Evolutionary conservation across 2,888 invertebrate species (phyloP), one percentile per base, ranked within the genome.

Genomic region (Limenitis camilla): DNA sequence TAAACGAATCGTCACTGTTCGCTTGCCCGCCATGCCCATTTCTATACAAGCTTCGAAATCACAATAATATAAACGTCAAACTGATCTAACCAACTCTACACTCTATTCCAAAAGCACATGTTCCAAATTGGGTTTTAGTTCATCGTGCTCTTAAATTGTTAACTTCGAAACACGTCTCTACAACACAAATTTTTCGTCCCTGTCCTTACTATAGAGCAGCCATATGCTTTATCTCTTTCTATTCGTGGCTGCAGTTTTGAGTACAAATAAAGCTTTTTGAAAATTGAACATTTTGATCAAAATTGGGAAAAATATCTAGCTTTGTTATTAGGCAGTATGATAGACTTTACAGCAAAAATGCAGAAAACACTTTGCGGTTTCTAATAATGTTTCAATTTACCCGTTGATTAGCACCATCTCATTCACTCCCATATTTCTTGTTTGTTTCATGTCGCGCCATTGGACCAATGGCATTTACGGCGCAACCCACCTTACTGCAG

Each of bases 381-480:
- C 11, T 27, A 40, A 53, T 30, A 38, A 40, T 31, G 19, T 31
- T 40, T 40, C 40, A 28, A 42, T 53, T 55, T 39, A 55, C 53
- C 58, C 56, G 51, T 61, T 59, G 65, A 65, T 59, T 82, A 72
- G 68, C 69, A 71, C 80, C 61, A 56, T 87, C 87, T 78, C 85
- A 67, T 72, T 86, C 76, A 60, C 77, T 74, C 85, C 64, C 72
- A 73, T 78, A 77, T 78, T 76, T 80, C 81, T 81, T 85, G 84
- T 83, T 84, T 85, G 85, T 85, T 84, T 84, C 83, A 81, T 78
- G 78, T 78, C 62, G 69, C 70, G 71, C 78, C 70, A 84, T 84
- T 84, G 85, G 84, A 81, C 87, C 87, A 85, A 85, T 85, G 72
- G 85, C 82, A 74, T 79, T 81, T 80, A 81, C 78, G 86, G 81